Conservation (phyloP, 2,113 vertebrate genomes). For the Variabilichromis moorii region DNA sequence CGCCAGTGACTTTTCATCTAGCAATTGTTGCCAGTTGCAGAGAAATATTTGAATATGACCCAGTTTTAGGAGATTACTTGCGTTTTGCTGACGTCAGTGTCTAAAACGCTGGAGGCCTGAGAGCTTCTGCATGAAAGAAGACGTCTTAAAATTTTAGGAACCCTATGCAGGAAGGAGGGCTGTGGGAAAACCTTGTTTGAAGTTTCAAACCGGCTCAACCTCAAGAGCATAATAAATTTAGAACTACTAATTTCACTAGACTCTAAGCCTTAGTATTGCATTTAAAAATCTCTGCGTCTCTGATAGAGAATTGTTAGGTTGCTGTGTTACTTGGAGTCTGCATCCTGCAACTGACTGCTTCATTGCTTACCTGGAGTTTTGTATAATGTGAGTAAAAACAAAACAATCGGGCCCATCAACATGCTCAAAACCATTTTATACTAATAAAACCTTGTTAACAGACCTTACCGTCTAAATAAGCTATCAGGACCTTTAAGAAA, state of each 20-base stretch:
- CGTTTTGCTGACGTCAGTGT: conserved; percentile 46
- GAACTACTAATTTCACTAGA: background rate
- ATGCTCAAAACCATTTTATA: background rate
- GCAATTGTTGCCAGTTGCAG: conserved; percentile 9
- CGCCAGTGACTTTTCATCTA: background rate
- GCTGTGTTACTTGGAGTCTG: background rate
- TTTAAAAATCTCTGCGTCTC: background rate
- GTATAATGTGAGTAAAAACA: background rate
- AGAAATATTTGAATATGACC: conserved; percentile 58
- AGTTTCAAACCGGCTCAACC: background rate
- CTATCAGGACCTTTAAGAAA: background rate
- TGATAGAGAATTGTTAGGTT: background rate
- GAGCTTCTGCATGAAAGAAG: conserved; percentile 8
- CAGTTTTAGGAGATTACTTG: conserved; percentile 55
- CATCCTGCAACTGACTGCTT: background rate
- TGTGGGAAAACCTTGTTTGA: conserved; percentile 9
- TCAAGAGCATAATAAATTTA: background rate
- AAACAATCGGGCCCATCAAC: background rate
- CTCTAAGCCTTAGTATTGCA: background rate
- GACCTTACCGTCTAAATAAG: background rate
- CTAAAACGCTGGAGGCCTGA: conserved; percentile 21
- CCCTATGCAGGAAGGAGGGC: background rate
- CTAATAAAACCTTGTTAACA: background rate
- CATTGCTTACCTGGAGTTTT: background rate
- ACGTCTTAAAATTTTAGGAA: background rate